Evolutionary conservation across 2,888 invertebrate genomes (phyloP), one percentile per base, ranked within the genome.

Genomic region (Neelides folsomi): DNA sequence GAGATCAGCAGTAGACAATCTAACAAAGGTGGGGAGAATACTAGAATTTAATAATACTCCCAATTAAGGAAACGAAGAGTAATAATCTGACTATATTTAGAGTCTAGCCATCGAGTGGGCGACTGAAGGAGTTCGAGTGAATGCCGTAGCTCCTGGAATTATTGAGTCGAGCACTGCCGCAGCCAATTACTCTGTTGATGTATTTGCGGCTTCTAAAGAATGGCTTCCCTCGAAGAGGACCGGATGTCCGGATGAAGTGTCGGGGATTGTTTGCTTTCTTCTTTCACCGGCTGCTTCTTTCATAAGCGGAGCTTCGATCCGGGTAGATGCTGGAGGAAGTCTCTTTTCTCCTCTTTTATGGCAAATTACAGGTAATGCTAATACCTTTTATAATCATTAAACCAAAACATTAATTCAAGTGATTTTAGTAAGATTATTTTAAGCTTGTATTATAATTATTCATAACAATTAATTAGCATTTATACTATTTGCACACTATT

Each of bases 101-200:
- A 67, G 69, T 20, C 59, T 74, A 55, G 67, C 74, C 7, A 65
- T 74, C 15, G 75, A 75, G 62, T 74, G 74, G 74, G 74, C 73
- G 2, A 56, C 68, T 12, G 59, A 66, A 62, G 73, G 74, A 4
- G 69, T 74, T 6, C 62, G 74, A 39, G 66, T 75, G n/a, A 75
- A 75, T 58, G 63, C 68, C 49, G 70, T 75, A 2, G 73, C 73
- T 42, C 75, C 75, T 13, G 75, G 73, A 12, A 66, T 70, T 2
- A 73, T 75, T 19, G 71, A 70, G 54, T 74, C 74, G 1, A 68
- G 70, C 10, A 72, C 74, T 16, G 75, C 74, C 18, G 71, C 71
- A n/a, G 70, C 67, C n/a, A 73, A 74, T 63, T 75, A 75, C 63
- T 66, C 66, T 2, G 64, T 65, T 38, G 65, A 68, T 47, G 60